A percentile compares a stretch with the other conserved stretches of the same genome.
Evolutionary conservation across 2,888 invertebrate species (phyloP).

Genomic region (Scelioninae gen. 1): DNA sequence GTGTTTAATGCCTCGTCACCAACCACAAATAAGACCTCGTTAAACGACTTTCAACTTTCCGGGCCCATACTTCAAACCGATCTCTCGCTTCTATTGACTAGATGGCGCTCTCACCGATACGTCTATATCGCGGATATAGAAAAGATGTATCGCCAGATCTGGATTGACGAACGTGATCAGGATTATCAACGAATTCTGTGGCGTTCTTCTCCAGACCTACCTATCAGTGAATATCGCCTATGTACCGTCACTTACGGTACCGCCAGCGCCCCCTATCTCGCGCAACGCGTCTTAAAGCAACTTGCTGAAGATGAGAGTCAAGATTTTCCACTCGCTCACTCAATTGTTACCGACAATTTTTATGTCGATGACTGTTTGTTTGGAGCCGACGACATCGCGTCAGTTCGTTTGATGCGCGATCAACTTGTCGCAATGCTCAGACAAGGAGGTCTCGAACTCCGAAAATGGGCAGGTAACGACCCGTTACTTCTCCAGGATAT

Average conservation of each 20-base stretch:
- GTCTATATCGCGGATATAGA: constrained; percentile 1
- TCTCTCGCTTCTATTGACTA: neutral
- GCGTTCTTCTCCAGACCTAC: neutral
- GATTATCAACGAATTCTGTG: neutral
- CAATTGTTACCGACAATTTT: neutral
- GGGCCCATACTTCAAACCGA: constrained; percentile 6
- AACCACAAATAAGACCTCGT: neutral
- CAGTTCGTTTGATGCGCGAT: neutral
- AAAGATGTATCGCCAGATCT: neutral
- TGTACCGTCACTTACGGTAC: constrained; percentile 1
- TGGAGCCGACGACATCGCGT: neutral
- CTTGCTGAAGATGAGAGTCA: neutral
- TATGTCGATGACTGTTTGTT: constrained; percentile 27
- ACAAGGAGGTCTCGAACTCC: neutral
- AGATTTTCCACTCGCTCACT: neutral
- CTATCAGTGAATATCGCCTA: neutral
- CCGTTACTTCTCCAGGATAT: neutral
- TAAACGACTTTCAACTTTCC: neutral
- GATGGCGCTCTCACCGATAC: neutral
- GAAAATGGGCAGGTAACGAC: neutral
- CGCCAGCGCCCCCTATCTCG: neutral
- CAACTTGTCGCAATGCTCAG: neutral
- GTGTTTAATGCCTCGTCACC: constrained; percentile 14
- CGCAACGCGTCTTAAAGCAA: neutral
- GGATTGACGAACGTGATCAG: neutral